Base-by-base conservation (phyloP, 2,797 vertebrate genomes). In the Danio choprae region DNA sequence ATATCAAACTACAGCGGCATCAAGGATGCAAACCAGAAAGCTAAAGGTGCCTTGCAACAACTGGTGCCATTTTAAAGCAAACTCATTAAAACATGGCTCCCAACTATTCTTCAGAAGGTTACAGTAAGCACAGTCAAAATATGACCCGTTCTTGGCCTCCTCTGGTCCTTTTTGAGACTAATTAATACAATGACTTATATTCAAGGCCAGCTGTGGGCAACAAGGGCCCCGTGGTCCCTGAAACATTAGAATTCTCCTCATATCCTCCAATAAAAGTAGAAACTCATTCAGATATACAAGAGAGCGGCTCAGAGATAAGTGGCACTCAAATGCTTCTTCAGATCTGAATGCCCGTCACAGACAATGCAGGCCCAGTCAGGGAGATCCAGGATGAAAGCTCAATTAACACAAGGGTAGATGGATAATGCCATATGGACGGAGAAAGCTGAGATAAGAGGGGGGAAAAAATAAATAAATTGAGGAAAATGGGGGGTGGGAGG, bases 201-300 rank as follows among this genome's bases (percentile, higher is more conserved):
- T 79, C 67, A 51, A 56, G 40, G 38, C 69, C 68, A 44, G 56
- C 46, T 20, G 15, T 12, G 20, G 15, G 38, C 22, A 43, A 71
- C 67, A 62, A 62, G 56, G 56, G 38, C 15, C n/a, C 36, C 41
- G 43, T 40, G 59, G 74, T 64, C 48, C 16, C 43, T 43, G 40
- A 58, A 64, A 48, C 46, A 80, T 84, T 77, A 77, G n/a, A 76
- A 74, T 81, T 81, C 71, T 67, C 36, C 76, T 41, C 79, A 69
- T 73, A 74, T 70, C 48, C 56, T 74, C 51, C 63, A 20, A 76
- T 55, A 73, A 74, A 76, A 82, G 48, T 10, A 29, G 50, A 59
- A 48, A 77, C 48, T 73, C 53, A 51, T 71, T 69, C 38, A 56
- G 58, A 72, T 22, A 55, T 48, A 64, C 18, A n/a, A n/a, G 29